Conservation (phyloP, 2,797 vertebrate species). For the Micrastur ruficollis region DNA sequence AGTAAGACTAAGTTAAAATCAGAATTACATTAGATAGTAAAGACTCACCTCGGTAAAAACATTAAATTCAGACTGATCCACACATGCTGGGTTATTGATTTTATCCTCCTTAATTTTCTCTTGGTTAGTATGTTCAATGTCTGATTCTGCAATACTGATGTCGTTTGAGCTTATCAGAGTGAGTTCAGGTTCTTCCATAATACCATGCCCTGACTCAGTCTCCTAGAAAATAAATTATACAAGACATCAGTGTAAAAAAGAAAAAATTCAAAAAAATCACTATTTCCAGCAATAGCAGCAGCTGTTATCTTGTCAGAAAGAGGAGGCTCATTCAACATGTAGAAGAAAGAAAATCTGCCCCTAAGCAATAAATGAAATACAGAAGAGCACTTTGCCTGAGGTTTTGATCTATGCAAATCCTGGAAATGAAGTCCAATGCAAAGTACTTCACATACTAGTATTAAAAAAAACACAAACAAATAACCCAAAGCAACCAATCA, state of each 20-base stretch:
- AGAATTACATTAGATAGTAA: not conserved
- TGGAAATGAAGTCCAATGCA: not conserved
- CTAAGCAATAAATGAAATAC: not conserved
- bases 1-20: not conserved
- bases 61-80: not conserved
- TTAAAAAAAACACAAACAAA: not conserved
- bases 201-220: conserved; percentile 75
- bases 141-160: conserved; percentile 74
- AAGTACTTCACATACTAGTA: not conserved
- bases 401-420: not conserved
- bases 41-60: conserved; percentile 52
- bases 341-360: not conserved
- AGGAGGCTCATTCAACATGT: not conserved
- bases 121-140: conserved; percentile 42
- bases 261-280: no score
- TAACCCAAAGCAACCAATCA: not conserved
- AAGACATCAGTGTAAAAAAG: not conserved
- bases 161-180: conserved; percentile 84
- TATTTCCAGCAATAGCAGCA: not conserved
- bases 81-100: not conserved
- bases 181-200: conserved; percentile 89
- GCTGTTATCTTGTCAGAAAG: not conserved
- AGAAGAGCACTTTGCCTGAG: not conserved
- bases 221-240: conserved; percentile 71
- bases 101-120: conserved; percentile 10